Conservation (phyloP, 92 coral and sea anemone species). For the Porites cylindrica region DNA sequence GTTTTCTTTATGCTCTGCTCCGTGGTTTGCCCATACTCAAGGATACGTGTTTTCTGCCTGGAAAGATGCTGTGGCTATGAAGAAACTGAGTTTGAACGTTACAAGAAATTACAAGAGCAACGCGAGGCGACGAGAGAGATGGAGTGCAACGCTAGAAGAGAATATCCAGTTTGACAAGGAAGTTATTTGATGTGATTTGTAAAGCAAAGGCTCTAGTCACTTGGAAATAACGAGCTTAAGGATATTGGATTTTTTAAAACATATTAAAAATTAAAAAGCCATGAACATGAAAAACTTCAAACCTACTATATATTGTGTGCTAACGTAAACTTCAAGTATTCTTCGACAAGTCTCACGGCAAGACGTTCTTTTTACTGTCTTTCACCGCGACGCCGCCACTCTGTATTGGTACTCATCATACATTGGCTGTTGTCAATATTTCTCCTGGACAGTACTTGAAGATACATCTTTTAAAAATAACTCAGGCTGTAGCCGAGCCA, state of each 20-base stretch:
- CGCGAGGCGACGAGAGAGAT: conserved; percentile 3
- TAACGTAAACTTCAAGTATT: too few relatives aligned
- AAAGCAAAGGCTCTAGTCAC: background rate
- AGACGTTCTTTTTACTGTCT: too few relatives aligned
- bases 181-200: conserved; percentile 3
- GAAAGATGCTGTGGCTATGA: conserved; percentile 25
- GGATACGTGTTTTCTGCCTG: conserved; percentile 11
- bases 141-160: background rate
- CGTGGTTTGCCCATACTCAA: conserved; percentile 34
- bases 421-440: too few relatives aligned
- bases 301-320: too few relatives aligned
- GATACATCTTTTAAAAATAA: too few relatives aligned
- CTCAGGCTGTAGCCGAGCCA: too few relatives aligned
- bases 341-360: too few relatives aligned
- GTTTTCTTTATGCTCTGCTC: conserved; percentile 1
- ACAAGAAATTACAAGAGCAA: conserved; percentile 9
- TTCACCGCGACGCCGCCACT: too few relatives aligned
- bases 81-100: conserved; percentile 6
- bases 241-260: background rate
- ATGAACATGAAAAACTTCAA: too few relatives aligned
- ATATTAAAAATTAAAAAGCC: too few relatives aligned
- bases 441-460: too few relatives aligned
- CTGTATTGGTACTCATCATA: too few relatives aligned
- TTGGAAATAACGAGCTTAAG: background rate
- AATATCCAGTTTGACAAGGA: background rate